Base-by-base conservation (phyloP, 2,113 vertebrate genomes). In the Cavia aperea region DNA sequence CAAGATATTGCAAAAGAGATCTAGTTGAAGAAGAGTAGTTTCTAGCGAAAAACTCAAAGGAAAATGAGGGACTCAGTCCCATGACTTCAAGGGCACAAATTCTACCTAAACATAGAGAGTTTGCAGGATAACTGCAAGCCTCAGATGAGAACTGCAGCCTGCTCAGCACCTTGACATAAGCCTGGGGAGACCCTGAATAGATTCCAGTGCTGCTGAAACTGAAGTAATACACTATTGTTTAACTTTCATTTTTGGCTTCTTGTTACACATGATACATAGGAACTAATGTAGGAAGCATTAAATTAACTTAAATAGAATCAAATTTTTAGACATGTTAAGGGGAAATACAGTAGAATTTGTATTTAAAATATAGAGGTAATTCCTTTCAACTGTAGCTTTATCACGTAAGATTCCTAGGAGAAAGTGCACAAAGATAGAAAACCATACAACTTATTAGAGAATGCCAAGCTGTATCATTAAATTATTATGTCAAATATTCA, bases 251-350 rank as follows among this genome's bases (percentile, higher is more conserved):
- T 81, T 54, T 43, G 16, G 9, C 24, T 16, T 63, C 49, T 84
- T 63, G 46, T 70, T 68, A 29, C 0, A 88, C 5, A 21, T 2
- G 9, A 72, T 82, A 7, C 1, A 49, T 73, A n/a, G 13, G 19
- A 90, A 83, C 43, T 16, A 86, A 65, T 87, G 24, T 0, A 78
- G 46, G n/a, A 54, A 54, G 4, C 7, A 58, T 77, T 91, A 51
- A 29, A 77, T 84, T 92, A 39, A 70, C 78, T 26, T 63, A 85
- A n/a, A n/a, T 3, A 86, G 43, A 72, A 81, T 51, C 46, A 75
- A 75, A 73, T 92, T 90, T 29, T 81, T 94, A 81, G n/a, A 81
- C n/a, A 56, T 24, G 49, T 78, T 88, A 90, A 87, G 39, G 81
- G 51, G 83, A 90, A 10, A 2, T 16, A 24, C 29, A 56, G n/a